Base-by-base conservation (phyloP, 2,797 vertebrate genomes). In the Enoplosus armatus region DNA sequence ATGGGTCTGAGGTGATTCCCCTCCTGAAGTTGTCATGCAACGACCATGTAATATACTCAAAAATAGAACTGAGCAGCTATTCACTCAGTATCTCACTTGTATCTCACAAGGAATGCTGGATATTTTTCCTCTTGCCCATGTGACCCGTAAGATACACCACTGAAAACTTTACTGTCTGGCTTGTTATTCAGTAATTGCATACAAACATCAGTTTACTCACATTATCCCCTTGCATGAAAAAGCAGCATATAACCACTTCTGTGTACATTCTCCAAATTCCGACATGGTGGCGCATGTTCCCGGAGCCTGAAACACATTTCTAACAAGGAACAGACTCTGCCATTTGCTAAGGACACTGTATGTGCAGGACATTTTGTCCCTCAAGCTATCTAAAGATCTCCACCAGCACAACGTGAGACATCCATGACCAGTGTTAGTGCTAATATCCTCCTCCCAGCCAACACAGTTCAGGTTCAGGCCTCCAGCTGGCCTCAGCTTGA, bases 241-340 rank as follows among this genome's bases (percentile, higher is more conserved):
- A 48, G 14, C 29, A 74, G 87, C 86, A 72, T 74, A 75, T 84
- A 90, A 90, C 55, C 29, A 24, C 35, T 31, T 33, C 56, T 58
- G 48, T 73, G 84, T 72, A 85, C 89, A 92, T 93, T 86, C 75
- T 79, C 74, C 51, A 78, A 74, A 94, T 94, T 88, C 86, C 88
- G 70, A 74, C 68, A 81, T 41, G 59, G 74, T 75, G 79, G 83
- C 71, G 54, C 77, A 70, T 80, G 84, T 84, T 88, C 59, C 82
- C 29, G 26, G 26, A 82, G 80, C 62, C 65, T 68, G 62, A 61
- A 80, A 82, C 72, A 79, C 50, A 56, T 74, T 77, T 82, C 24
- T 80, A 82, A 92, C 75, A 66, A 84, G 62, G 56, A 90, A 78
- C 88, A 89, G 79, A 77, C 75, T 74, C 8, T 71, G 73, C 67